Evolutionary conservation across 2,888 invertebrate species (phyloP).

Genomic region (Hirtodrosophila cameraria): DNA sequence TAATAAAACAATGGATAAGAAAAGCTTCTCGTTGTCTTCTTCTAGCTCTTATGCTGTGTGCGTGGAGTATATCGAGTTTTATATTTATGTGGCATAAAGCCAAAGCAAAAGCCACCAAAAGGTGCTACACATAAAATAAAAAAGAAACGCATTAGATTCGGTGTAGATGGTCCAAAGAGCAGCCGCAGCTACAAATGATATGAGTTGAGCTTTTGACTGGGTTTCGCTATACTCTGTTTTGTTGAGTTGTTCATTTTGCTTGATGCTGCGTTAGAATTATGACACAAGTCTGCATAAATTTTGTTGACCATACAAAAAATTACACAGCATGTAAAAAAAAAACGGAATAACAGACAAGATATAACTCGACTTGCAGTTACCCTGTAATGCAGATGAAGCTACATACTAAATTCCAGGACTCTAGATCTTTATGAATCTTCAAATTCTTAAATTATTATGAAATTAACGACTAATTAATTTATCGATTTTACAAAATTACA

Average conservation of each 20-base stretch:
- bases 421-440: no score
- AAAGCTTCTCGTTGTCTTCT: no score
- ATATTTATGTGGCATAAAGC: slow-evolving; percentile 44
- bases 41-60: not conserved
- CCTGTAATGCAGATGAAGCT: not conserved
- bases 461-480: no score
- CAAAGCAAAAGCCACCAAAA: slow-evolving; percentile 26
- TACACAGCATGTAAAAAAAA: slow-evolving; percentile 25
- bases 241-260: no score
- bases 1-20: slow-evolving; percentile 20
- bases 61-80: slow-evolving; percentile 8
- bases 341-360: not conserved
- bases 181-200: slow-evolving; percentile 26
- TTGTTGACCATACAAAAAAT: slow-evolving; percentile 73
- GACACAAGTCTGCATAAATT: slow-evolving; percentile 71
- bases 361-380: not conserved
- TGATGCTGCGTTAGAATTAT: slow-evolving; percentile 70
- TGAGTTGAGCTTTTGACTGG: no score
- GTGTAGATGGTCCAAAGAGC: slow-evolving; percentile 11
- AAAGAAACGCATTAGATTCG: slow-evolving; percentile 18
- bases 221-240: no score
- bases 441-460: no score
- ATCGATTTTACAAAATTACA: no score
- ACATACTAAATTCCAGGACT: no score
- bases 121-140: slow-evolving; percentile 11